phyloP scores from a whole-genome alignment of 1,140 invertebrate species.

The Ips nitidus region DNA sequence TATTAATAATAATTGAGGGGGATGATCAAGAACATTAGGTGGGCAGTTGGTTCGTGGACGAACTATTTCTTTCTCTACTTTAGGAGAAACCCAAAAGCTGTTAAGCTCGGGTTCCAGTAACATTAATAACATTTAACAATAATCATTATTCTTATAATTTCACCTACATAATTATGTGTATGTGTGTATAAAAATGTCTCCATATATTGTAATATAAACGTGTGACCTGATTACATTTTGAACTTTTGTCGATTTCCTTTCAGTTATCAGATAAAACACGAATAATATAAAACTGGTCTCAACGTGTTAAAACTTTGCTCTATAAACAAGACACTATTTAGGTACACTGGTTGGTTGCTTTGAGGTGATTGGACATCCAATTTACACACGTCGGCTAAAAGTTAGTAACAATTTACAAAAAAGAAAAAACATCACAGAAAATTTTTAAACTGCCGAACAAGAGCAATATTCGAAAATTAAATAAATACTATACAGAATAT shows the following conservation, averaged over 20 bases:
- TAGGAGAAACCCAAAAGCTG: not conserved
- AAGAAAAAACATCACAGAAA: constrained; percentile 10
- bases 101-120: constrained; percentile 13
- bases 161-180: constrained; percentile 3
- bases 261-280: not conserved
- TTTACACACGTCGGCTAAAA: constrained; percentile 3
- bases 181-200: constrained; percentile 19
- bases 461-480: constrained; percentile 16
- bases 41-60: constrained; percentile 13
- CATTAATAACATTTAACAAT: constrained; percentile 26
- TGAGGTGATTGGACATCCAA: constrained; percentile 6
- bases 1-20: not conserved
- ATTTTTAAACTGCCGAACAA: constrained; percentile 16
- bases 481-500: constrained; percentile 37
- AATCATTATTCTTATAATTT: constrained; percentile 11
- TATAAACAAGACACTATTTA: constrained; percentile 31
- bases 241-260: constrained; percentile 25
- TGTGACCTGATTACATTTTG: constrained; percentile 28
- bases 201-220: constrained; percentile 12
- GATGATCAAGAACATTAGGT: constrained; percentile 3
- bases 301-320: constrained; percentile 1
- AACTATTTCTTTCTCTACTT: not conserved
- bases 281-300: too few species aligned
- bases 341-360: constrained; percentile 25
- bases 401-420: constrained; percentile 20